Conservation (phyloP, 2,888 invertebrate species). For the Antheraea yamamai region DNA sequence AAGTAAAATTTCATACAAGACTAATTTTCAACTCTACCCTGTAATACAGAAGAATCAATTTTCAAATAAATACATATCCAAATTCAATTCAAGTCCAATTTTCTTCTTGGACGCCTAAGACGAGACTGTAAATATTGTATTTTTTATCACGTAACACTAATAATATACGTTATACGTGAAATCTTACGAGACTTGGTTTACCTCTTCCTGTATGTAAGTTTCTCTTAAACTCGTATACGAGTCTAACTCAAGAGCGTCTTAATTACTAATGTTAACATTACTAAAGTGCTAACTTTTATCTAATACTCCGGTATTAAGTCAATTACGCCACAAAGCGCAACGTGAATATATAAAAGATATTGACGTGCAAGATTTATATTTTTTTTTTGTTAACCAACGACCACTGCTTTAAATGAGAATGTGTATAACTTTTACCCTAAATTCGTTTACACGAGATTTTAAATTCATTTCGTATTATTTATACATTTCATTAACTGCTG, state of each 20-base stretch:
- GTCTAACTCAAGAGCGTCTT: not conserved
- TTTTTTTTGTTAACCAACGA: not conserved
- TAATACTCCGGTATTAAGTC: no score
- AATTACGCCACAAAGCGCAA: no score
- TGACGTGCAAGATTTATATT: not conserved
- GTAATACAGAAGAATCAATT: not conserved
- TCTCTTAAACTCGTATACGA: not conserved
- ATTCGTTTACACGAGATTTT: not conserved
- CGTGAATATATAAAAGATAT: no score
- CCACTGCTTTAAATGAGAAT: not conserved
- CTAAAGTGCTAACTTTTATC: no score
- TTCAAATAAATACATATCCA: no score
- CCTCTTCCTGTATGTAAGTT: not conserved
- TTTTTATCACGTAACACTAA: not conserved
- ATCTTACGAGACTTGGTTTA: not conserved
- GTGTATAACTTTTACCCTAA: not conserved
- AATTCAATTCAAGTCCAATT: not conserved
- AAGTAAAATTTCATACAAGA: not conserved
- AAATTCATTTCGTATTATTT: not conserved
- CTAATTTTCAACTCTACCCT: not conserved
- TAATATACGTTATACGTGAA: conserved; percentile 1
- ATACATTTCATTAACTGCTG: not conserved
- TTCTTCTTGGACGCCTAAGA: not conserved
- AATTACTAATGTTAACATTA: not conserved
- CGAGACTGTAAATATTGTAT: not conserved